Evolutionary conservation across 2,888 invertebrate genomes (phyloP).

Genomic region (Drosophila merina): DNA sequence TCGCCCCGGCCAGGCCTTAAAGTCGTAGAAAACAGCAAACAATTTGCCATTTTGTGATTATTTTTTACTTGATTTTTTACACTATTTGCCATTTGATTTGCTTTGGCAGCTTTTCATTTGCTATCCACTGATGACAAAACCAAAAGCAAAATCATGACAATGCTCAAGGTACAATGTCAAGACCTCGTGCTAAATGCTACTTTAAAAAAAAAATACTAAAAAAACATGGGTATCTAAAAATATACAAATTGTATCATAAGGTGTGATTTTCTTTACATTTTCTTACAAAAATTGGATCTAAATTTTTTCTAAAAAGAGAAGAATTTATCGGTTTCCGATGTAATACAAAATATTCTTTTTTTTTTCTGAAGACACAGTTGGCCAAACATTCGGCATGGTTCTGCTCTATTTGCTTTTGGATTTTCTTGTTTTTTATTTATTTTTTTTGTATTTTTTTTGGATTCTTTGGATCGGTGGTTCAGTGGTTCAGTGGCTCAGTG

Average conservation of each 20-base stretch:
- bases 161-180: conserved; percentile 78
- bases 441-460: conserved; percentile 28
- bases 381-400: conserved; percentile 63
- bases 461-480: conserved; percentile 19
- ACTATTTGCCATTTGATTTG: conserved; percentile 55
- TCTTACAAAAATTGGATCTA: no score
- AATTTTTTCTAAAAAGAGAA: no score
- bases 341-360: not conserved
- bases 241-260: no score
- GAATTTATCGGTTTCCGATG: no score
- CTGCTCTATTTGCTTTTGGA: conserved; percentile 64
- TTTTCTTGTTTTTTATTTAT: conserved; percentile 63
- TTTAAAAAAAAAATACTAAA: conserved; percentile 4
- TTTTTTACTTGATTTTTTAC: not conserved
- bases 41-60: not conserved
- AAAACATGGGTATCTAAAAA: not conserved
- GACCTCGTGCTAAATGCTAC: conserved; percentile 68
- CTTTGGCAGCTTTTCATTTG: conserved; percentile 63
- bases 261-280: no score
- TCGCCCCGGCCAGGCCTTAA: conserved; percentile 51
- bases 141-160: conserved; percentile 61
- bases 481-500: conserved; percentile 22
- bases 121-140: conserved; percentile 57
- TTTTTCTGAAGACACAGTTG: conserved; percentile 62
- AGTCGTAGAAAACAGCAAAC: conserved; percentile 8